Conservation (phyloP, 2,888 invertebrate genomes). For the Diarsia mendica region DNA sequence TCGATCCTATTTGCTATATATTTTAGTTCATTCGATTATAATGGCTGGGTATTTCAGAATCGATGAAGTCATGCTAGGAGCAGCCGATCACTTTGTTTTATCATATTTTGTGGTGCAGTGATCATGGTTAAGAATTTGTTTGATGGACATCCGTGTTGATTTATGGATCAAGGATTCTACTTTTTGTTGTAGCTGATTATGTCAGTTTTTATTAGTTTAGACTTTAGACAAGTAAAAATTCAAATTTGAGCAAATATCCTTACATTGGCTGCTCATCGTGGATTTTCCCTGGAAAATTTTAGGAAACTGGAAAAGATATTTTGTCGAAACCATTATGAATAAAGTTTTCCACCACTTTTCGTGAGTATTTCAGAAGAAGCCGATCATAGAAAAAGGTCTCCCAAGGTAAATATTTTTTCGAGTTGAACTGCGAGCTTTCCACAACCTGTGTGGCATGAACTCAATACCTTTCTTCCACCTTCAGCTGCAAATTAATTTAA, state of each 20-base stretch:
- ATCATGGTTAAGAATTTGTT: constrained; percentile 28
- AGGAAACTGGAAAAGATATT: neutral
- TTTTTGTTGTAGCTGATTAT: constrained; percentile 37
- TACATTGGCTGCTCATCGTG: too few relatives aligned
- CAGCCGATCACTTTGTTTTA: constrained; percentile 45
- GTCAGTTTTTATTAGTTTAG: neutral
- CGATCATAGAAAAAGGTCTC: neutral
- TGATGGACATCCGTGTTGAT: constrained; percentile 46
- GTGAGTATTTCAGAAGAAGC: neutral
- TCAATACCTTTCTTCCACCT: constrained; percentile 27
- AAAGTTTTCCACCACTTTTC: neutral
- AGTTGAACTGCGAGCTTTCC: constrained; percentile 7
- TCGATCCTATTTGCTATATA: constrained; percentile 74
- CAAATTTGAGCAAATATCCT: neutral
- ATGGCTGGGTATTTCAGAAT: constrained; percentile 64
- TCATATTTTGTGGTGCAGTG: constrained; percentile 19
- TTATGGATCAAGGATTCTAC: constrained; percentile 31
- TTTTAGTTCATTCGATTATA: constrained; percentile 63
- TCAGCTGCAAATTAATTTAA: constrained; percentile 46
- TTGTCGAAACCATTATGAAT: too few relatives aligned
- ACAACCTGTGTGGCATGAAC: constrained; percentile 46
- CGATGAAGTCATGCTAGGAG: constrained; percentile 55
- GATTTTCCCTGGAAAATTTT: neutral
- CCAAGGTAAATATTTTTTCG: neutral
- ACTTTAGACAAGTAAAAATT: neutral